Evolutionary conservation across 2,888 invertebrate genomes (phyloP), one percentile per base, ranked within the genome.

Genomic region (Dermolepida albohirtum): DNA sequence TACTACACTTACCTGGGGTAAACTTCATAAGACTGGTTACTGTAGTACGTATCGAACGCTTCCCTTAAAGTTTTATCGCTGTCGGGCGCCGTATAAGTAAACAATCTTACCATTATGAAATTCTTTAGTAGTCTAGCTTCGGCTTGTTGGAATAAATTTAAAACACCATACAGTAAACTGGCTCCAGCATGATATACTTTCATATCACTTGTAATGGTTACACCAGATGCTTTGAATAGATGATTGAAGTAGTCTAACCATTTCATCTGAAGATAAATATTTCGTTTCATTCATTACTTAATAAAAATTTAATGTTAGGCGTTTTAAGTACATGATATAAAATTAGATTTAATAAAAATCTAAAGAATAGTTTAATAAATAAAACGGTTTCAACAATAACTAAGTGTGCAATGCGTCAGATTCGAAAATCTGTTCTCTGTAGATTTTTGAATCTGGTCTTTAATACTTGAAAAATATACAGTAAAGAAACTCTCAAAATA

Each of bases 201-300:
- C 1, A 78, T 77, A 4, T 77, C 70, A 12, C 76, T 74, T 1
- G 73, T 76, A 8, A 83, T 74, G 16, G 73, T 71, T 0, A 77
- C 75, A 0, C 78, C 78, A 0, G 82, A 71, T 43, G 76, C 76
- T 29, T 75, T 71, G 62, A 82, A 78, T 1, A 78, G 72, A 6
- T 68, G 71, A 17, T 78, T 75, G 10, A 83, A 68, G 66, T 80
- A 84, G n/a, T 79, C 76, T 7, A 82, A 65, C 83, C 83, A 83
- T 57, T 82, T 76, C 43, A 83, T 69, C 83, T 83, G 66, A 49
- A 76, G 78, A 55, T 22, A 22, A 22, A 22, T 22, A 2, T 22
- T 22, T 22, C n/a, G n/a, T 22, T 22, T 22, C 4, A 22, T 22
- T 22, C 4, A 22, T 22, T 22, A 22, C 22, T n/a, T n/a, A n/a